phyloP scores from a whole-genome alignment of 2,113 vertebrate genomes.

The Zosterops japonicus region DNA sequence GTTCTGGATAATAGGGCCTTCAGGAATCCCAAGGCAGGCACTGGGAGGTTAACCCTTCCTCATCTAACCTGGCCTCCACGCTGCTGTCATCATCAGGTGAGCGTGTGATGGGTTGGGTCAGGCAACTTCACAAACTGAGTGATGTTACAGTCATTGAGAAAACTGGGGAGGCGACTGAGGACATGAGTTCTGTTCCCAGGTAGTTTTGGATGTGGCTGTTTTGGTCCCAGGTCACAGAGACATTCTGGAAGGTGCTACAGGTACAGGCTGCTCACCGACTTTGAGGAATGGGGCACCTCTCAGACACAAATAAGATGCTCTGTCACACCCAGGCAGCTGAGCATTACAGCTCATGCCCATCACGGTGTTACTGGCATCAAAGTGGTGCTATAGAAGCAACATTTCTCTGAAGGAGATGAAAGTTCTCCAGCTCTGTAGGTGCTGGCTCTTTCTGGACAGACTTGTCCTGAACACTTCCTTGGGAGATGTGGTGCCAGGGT shows the following conservation, averaged over 20 bases:
- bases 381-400: neutral
- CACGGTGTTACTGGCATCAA: rapidly evolving
- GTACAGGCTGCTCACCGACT: neutral
- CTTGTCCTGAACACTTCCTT: neutral
- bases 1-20: constrained; percentile 73
- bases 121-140: rapidly evolving
- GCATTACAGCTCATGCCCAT: rapidly evolving
- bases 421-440: neutral
- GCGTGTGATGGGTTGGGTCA: neutral
- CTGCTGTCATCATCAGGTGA: constrained; percentile 24
- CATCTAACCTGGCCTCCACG: constrained; percentile 13
- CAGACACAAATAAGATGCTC: neutral
- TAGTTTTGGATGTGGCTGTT: neutral
- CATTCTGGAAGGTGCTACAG: neutral
- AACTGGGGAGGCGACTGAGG: rapidly evolving
- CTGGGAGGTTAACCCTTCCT: constrained; percentile 65
- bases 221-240: neutral
- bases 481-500: neutral
- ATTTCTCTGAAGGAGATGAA: neutral
- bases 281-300: neutral
- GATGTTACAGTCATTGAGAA: neutral
- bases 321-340: neutral
- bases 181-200: neutral
- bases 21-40: constrained; percentile 66
- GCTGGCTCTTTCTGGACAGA: neutral